These are phyloP conservation scores for Drosophila rellima DNA, from an alignment of 2,888 invertebrate genomes.

Conservation along the genomic window DNA sequence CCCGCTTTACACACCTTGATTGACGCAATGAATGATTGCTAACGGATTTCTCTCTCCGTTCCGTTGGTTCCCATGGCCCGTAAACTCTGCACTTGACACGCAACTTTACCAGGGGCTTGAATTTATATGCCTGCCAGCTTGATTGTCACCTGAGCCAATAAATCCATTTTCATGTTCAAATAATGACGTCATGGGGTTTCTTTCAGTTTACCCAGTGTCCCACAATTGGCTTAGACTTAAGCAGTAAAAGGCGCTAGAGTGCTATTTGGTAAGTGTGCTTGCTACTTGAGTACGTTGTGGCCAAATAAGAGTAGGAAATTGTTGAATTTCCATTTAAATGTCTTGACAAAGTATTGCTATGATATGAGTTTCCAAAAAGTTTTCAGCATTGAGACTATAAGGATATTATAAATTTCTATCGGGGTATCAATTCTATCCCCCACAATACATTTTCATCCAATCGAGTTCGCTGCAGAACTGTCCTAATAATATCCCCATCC, in stretches of 20 bases:
- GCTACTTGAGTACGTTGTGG: neutral
- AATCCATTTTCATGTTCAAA: conserved; percentile 21
- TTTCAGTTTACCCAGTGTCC: neutral
- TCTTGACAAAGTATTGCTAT: neutral
- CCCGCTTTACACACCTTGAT: conserved; percentile 60
- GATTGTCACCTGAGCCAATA: conserved; percentile 37
- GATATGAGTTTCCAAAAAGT: neutral
- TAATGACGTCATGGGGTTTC: conserved; percentile 12
- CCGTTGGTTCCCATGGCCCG: conserved; percentile 14
- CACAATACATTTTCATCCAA: neutral
- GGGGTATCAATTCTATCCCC: neutral
- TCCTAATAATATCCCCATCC: no score
- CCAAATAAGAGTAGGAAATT: neutral
- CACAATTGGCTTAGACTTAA: conserved; percentile 4
- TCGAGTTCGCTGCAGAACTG: no score
- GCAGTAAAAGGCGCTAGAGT: conserved; percentile 4
- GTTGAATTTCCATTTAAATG: neutral
- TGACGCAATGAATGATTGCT: conserved; percentile 75
- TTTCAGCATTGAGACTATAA: neutral
- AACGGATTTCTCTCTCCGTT: conserved; percentile 14
- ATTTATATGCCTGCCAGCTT: conserved; percentile 45
- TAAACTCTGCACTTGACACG: conserved; percentile 31
- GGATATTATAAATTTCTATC: no score
- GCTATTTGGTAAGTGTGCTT: neutral
- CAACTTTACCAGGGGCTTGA: conserved; percentile 26